phyloP scores from a whole-genome alignment of 2,888 invertebrate genomes.

The Chironomus tentans region DNA sequence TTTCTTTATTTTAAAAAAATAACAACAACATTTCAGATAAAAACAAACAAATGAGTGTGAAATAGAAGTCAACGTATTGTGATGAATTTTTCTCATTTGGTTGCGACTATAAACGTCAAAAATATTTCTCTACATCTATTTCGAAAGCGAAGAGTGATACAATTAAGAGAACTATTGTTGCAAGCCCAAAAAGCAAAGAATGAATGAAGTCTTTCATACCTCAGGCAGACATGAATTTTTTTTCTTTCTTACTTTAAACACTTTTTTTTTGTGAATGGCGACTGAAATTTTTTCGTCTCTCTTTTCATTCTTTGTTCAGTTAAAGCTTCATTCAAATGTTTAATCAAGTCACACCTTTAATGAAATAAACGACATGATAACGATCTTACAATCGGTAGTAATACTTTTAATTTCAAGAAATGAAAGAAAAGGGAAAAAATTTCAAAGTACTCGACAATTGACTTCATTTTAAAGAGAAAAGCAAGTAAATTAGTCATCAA shows the following conservation, averaged over 20 bases:
- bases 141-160: no score
- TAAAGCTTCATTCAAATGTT: conserved; percentile 8
- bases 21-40: not conserved
- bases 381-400: conserved; percentile 3
- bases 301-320: conserved; percentile 1
- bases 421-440: not conserved
- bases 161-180: no score
- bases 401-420: not conserved
- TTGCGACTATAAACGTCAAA: no score
- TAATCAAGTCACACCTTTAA: conserved; percentile 21
- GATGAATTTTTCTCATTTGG: not conserved
- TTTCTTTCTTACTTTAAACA: not conserved
- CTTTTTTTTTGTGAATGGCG: not conserved
- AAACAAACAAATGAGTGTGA: not conserved
- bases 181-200: no score
- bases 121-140: no score
- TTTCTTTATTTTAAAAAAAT: not conserved
- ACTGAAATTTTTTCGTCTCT: not conserved
- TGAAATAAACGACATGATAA: conserved; percentile 16
- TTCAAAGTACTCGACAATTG: not conserved
- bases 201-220: no score
- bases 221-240: no score
- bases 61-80: not conserved
- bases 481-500: no score
- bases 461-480: not conserved